phyloP scores from a whole-genome alignment of 2,888 invertebrate species.

The Amphipoea lucens region DNA sequence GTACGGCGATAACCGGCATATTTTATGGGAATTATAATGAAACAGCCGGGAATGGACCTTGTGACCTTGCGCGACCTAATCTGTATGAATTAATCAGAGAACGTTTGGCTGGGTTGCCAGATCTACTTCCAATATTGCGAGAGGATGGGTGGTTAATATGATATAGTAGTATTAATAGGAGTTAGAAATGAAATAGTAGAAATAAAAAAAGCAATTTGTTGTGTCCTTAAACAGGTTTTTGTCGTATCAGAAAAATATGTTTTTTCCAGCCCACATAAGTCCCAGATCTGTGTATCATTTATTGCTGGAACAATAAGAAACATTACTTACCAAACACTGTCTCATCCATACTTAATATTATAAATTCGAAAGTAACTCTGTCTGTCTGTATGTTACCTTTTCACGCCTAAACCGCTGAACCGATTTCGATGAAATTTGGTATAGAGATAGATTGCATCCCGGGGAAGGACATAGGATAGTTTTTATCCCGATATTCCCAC shows the following conservation, averaged over 20 bases:
- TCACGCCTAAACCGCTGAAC: too few species aligned
- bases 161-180: conserved; percentile 8
- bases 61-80: conserved; percentile 65
- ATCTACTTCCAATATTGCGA: conserved; percentile 31
- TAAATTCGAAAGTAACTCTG: too few species aligned
- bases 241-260: not conserved
- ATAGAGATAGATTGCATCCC: too few species aligned
- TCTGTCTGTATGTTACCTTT: too few species aligned
- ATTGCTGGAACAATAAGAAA: not conserved
- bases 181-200: not conserved
- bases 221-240: not conserved
- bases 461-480: too few species aligned
- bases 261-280: not conserved
- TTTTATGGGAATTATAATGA: conserved; percentile 66
- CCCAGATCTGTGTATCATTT: not conserved
- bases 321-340: not conserved
- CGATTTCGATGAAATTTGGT: too few species aligned
- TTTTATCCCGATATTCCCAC: too few species aligned
- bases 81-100: conserved; percentile 65
- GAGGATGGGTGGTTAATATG: not conserved
- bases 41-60: conserved; percentile 58
- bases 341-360: too few species aligned
- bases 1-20: conserved; percentile 52
- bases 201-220: not conserved
- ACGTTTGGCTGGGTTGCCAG: conserved; percentile 54